These are phyloP conservation scores for Frieseomelitta varia DNA, from an alignment of 1,140 invertebrate species.

Conservation along the genomic window DNA sequence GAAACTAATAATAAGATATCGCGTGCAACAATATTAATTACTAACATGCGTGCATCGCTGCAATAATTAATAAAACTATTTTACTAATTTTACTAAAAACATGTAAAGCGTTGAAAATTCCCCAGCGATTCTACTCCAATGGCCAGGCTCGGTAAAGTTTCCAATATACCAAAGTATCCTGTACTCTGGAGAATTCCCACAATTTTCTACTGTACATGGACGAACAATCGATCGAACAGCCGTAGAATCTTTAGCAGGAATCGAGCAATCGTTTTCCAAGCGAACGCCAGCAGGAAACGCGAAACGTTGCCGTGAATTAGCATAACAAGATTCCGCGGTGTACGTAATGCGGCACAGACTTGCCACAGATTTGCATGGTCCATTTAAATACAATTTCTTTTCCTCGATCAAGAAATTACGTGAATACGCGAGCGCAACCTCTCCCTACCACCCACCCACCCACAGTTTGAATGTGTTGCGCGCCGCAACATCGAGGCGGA, in stretches of 20 bases:
- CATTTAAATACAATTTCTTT: slow-evolving; percentile 73
- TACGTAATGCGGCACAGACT: slow-evolving; percentile 51
- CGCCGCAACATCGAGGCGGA: slow-evolving; percentile 17
- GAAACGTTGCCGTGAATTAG: slow-evolving; percentile 54
- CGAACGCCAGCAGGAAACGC: slow-evolving; percentile 19
- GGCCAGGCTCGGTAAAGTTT: background rate
- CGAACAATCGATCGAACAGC: slow-evolving; percentile 4
- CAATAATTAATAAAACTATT: no score
- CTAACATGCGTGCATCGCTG: no score
- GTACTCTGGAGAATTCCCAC: no score
- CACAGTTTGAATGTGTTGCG: slow-evolving; percentile 18
- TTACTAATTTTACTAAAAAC: no score
- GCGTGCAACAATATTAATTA: no score
- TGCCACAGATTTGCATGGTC: slow-evolving; percentile 64
- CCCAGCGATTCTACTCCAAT: no score
- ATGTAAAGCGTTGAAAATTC: no score
- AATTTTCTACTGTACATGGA: background rate
- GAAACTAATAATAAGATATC: no score
- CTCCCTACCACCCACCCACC: background rate
- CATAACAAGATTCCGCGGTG: slow-evolving; percentile 65
- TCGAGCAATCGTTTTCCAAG: background rate
- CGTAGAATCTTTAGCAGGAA: background rate
- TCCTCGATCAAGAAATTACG: slow-evolving; percentile 68
- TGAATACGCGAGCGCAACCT: slow-evolving; percentile 63
- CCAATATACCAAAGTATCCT: background rate